phyloP scores from a whole-genome alignment of 2,888 invertebrate genomes.

The Gymnosoma rotundatum region DNA sequence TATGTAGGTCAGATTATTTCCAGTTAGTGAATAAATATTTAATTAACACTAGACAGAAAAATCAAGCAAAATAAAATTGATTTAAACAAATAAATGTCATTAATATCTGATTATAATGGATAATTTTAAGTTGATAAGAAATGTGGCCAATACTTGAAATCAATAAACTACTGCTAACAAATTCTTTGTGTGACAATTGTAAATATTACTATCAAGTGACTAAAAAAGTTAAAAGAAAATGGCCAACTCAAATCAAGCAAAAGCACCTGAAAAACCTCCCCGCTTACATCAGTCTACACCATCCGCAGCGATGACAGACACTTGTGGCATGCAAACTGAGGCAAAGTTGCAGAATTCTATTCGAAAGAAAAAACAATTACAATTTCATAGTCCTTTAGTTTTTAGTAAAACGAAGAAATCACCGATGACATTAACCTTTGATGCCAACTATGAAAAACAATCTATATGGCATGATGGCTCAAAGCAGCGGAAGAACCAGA shows the following conservation, averaged over 20 bases:
- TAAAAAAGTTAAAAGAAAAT: constrained; percentile 62
- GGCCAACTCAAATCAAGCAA: constrained; percentile 5
- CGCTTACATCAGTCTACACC: constrained; percentile 56
- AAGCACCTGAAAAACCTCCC: constrained; percentile 66
- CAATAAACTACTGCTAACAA: constrained; percentile 46
- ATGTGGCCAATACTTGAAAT: constrained; percentile 51
- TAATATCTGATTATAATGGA: constrained; percentile 49
- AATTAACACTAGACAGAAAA: neutral
- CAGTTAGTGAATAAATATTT: constrained; percentile 29
- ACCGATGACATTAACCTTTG: constrained; percentile 55
- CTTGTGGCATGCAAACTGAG: constrained; percentile 22
- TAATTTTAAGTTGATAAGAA: constrained; percentile 36
- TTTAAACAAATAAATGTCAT: constrained; percentile 1
- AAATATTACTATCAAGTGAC: constrained; percentile 59
- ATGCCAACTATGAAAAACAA: constrained; percentile 46
- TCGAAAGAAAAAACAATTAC: constrained; percentile 76
- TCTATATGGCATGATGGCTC: constrained; percentile 35
- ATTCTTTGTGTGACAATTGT: constrained; percentile 43
- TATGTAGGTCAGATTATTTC: constrained; percentile 45
- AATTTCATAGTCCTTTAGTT: constrained; percentile 78
- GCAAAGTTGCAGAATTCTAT: constrained; percentile 13
- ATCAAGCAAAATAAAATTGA: neutral
- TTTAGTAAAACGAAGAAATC: constrained; percentile 44
- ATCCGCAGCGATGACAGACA: constrained; percentile 55
- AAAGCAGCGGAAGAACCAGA: constrained; percentile 40